phyloP scores from a whole-genome alignment of 2,888 invertebrate genomes.

The Tricholauxania praeusta region DNA sequence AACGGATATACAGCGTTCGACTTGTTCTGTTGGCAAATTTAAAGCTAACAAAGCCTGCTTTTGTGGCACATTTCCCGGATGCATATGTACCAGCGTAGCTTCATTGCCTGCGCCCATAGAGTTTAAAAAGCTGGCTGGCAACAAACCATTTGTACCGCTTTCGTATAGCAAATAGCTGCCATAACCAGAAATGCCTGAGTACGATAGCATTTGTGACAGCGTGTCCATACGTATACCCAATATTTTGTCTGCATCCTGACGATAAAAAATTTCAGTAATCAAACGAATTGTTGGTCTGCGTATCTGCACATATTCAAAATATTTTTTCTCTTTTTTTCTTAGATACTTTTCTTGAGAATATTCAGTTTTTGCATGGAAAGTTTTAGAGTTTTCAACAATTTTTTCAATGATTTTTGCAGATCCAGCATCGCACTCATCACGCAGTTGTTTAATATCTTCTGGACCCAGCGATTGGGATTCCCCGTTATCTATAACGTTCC shows the following conservation, averaged over 20 bases:
- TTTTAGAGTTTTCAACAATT: constrained; percentile 90
- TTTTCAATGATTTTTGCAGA: constrained; percentile 88
- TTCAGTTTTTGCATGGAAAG: constrained; percentile 90
- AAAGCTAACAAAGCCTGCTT: constrained; percentile 83
- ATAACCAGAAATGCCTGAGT: constrained; percentile 82
- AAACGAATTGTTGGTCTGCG: constrained; percentile 83
- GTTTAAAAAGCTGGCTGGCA: constrained; percentile 86
- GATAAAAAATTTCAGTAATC: constrained; percentile 87
- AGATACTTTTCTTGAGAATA: constrained; percentile 95
- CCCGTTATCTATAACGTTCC: constrained; percentile 81
- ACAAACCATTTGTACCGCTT: constrained; percentile 86
- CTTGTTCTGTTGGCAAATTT: constrained; percentile 81
- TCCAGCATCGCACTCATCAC: constrained; percentile 77
- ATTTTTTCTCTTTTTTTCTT: constrained; percentile 95
- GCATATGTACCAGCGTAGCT: constrained; percentile 80
- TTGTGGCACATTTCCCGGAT: constrained; percentile 85
- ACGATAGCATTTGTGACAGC: constrained; percentile 87
- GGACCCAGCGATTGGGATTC: constrained; percentile 84
- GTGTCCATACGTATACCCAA: constrained; percentile 87
- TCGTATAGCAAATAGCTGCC: constrained; percentile 88
- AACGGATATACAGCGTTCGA: constrained; percentile 78
- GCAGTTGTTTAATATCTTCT: constrained; percentile 84
- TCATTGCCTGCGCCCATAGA: constrained; percentile 76
- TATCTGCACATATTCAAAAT: constrained; percentile 85
- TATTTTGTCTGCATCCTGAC: constrained; percentile 81